Percentiles rank a stretch among this genome's conserved stretches.
These are phyloP conservation scores for Beroe ovata DNA, from an alignment of 37 sponge, comb jelly and placozoan genomes.

Conservation along the genomic window DNA sequence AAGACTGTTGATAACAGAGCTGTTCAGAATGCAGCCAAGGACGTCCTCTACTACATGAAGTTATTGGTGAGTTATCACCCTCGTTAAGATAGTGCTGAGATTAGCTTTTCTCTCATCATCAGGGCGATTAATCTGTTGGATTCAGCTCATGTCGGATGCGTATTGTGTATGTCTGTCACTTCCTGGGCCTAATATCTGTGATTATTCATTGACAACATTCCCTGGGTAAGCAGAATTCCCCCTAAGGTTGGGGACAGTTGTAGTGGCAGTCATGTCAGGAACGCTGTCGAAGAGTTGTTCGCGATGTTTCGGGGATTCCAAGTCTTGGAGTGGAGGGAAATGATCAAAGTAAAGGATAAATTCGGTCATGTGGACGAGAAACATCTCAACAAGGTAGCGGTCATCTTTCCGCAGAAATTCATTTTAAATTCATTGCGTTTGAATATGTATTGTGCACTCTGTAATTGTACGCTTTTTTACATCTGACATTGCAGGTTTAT, in stretches of 20 bases:
- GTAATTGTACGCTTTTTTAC: too few species aligned
- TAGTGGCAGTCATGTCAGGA: slow-evolving; percentile 1
- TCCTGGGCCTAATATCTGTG: too few species aligned
- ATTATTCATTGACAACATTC: too few species aligned
- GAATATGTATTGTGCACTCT: too few species aligned
- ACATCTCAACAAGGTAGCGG: slow-evolving; percentile 7
- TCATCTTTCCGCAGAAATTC: too few species aligned
- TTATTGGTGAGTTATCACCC: slow-evolving; percentile 1
- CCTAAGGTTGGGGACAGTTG: slow-evolving; percentile 52
- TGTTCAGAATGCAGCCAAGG: background rate
- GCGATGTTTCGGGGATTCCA: slow-evolving; percentile 8
- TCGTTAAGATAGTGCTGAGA: too few species aligned
- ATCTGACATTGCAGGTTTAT: background rate
- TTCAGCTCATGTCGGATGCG: too few species aligned
- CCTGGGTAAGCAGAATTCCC: too few species aligned
- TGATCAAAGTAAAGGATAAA: slow-evolving; percentile 58
- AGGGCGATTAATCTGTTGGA: too few species aligned
- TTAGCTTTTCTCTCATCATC: too few species aligned
- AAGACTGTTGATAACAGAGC: background rate
- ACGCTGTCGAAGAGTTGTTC: slow-evolving; percentile 18
- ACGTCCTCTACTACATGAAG: background rate
- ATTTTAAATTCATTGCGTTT: too few species aligned
- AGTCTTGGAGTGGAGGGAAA: background rate
- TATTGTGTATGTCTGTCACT: too few species aligned
- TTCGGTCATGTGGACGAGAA: slow-evolving; percentile 33